These are phyloP conservation scores for Fulica atra DNA, from an alignment of 2,113 vertebrate genomes.

Conservation along the genomic window DNA sequence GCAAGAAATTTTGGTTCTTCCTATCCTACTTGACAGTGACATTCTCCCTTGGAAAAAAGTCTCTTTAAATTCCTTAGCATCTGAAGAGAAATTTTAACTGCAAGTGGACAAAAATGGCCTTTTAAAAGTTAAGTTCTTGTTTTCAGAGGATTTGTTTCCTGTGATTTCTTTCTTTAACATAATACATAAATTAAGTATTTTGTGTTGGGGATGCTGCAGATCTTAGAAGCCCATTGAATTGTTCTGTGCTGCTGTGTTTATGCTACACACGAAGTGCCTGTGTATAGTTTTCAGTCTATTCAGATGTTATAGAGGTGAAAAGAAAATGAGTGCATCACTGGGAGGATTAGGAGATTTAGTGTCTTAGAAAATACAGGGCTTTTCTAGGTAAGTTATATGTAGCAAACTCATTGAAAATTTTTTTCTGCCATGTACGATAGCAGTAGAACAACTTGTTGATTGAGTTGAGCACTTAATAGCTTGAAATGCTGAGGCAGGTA, in stretches of 20 bases:
- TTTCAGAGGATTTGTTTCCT: neutral
- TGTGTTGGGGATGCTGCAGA: neutral
- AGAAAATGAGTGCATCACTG: neutral
- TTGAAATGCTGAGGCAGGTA: neutral
- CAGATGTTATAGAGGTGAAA: neutral
- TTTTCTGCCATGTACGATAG: neutral
- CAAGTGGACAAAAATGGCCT: neutral
- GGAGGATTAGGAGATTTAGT: neutral
- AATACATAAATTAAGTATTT: neutral
- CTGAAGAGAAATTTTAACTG: neutral
- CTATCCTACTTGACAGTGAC: neutral
- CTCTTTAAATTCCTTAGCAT: neutral
- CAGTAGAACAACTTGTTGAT: neutral
- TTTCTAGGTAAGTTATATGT: neutral
- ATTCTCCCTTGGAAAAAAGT: neutral
- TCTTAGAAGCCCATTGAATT: neutral
- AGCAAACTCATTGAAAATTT: neutral
- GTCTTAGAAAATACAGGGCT: neutral
- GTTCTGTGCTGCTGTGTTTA: neutral
- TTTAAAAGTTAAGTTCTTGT: neutral
- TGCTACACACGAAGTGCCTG: accelerated
- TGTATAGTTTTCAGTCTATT: neutral
- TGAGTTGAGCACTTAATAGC: neutral
- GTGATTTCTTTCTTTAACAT: neutral
- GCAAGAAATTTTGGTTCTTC: neutral